These are phyloP conservation scores for Tringa solitaria DNA, from an alignment of 2,113 vertebrate genomes.

Conservation along the genomic window DNA sequence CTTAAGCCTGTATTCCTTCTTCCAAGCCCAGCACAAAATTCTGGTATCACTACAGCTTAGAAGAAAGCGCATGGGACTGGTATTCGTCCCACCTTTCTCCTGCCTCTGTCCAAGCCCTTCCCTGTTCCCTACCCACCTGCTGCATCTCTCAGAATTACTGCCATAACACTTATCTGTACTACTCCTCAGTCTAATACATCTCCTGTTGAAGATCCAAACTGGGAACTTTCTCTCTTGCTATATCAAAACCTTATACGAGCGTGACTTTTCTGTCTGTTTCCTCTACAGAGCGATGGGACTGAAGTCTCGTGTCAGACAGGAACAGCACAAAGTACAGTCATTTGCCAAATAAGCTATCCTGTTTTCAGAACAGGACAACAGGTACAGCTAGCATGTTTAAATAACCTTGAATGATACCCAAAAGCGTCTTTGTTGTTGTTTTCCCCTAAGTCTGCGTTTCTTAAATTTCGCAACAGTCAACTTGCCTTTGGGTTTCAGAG, in stretches of 20 bases:
- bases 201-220: not conserved
- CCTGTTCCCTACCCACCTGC: not conserved
- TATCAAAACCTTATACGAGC: not conserved
- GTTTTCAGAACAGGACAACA: slow-evolving; percentile 78
- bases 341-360: slow-evolving; percentile 86
- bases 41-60: not conserved
- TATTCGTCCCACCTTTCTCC: not conserved
- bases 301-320: slow-evolving; percentile 83
- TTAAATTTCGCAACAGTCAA: not conserved
- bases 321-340: slow-evolving; percentile 69
- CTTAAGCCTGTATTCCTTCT: not conserved
- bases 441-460: not conserved
- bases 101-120: not conserved
- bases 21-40: not conserved
- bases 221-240: not conserved
- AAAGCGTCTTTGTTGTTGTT: not conserved
- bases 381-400: slow-evolving; percentile 62
- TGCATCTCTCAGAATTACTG: not conserved
- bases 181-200: not conserved
- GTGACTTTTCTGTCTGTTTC: not conserved
- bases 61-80: fast-evolving
- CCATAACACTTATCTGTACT: not conserved
- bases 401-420: not conserved
- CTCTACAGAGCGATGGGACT: slow-evolving; percentile 78
- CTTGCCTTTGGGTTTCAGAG: not conserved